These are phyloP conservation scores for Trachelipus rathkii DNA, from an alignment of 1,140 invertebrate species.

Conservation along the genomic window DNA sequence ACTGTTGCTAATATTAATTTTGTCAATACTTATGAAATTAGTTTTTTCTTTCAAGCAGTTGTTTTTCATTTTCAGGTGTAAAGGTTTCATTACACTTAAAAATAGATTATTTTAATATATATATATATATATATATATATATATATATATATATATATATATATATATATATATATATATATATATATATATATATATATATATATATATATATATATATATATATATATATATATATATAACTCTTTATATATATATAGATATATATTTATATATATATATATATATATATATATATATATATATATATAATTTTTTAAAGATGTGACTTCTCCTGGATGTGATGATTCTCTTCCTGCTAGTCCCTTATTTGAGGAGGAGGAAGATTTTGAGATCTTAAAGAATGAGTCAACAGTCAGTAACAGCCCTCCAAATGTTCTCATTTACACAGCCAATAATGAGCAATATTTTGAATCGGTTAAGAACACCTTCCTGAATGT, in stretches of 20 bases:
- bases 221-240: background rate
- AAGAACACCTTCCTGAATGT: conserved; percentile 63
- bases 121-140: too few relatives aligned
- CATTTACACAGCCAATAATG: conserved; percentile 70
- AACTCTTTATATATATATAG: too few relatives aligned
- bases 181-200: too few relatives aligned
- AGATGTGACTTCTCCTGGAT: conserved; percentile 19
- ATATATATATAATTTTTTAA: background rate
- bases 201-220: background rate
- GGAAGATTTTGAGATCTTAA: conserved; percentile 28
- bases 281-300: background rate
- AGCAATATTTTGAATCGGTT: conserved; percentile 65
- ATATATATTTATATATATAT: too few relatives aligned
- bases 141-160: too few relatives aligned
- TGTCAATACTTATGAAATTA: too few relatives aligned
- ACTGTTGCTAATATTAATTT: too few relatives aligned
- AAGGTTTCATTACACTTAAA: too few relatives aligned
- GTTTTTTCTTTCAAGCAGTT: too few relatives aligned
- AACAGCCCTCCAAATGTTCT: conserved; percentile 72
- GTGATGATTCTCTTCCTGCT: conserved; percentile 2
- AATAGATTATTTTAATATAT: too few relatives aligned
- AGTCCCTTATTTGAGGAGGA: conserved; percentile 30
- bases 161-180: too few relatives aligned
- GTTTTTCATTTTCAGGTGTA: too few relatives aligned
- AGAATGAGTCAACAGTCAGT: conserved; percentile 24